phyloP scores from a whole-genome alignment of 1,140 invertebrate species.

The Magallana ariakensis region DNA sequence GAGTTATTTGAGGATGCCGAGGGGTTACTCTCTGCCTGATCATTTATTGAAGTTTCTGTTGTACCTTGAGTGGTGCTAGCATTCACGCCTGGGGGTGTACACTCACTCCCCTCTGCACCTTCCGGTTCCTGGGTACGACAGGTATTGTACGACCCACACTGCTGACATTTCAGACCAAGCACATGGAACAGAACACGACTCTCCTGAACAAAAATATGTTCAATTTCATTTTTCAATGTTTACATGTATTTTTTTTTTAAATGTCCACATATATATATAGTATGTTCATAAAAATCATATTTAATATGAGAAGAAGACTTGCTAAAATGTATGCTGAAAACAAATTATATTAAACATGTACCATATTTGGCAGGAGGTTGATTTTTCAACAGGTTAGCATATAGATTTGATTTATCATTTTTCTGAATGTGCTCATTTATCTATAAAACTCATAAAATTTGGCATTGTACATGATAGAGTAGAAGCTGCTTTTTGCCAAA shows the following conservation, averaged over 20 bases:
- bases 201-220: slow-evolving; percentile 81
- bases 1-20: not conserved
- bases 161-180: slow-evolving; percentile 89
- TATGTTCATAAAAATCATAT: no score
- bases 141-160: slow-evolving; percentile 93
- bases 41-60: not conserved
- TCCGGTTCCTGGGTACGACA: slow-evolving; percentile 51
- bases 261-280: no score
- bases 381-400: no score
- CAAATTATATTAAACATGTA: no score
- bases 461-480: no score
- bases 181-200: slow-evolving; percentile 91
- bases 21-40: not conserved
- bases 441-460: no score
- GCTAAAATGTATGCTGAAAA: no score
- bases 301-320: no score
- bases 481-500: no score
- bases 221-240: not conserved
- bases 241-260: not conserved
- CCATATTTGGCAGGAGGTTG: no score
- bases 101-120: not conserved
- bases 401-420: no score
- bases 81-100: not conserved
- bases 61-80: not conserved
- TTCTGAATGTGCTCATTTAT: no score